Percentiles rank a stretch among this genome's conserved stretches.
Conservation (phyloP, 2,113 vertebrate species). For the Oryzias javanicus region DNA sequence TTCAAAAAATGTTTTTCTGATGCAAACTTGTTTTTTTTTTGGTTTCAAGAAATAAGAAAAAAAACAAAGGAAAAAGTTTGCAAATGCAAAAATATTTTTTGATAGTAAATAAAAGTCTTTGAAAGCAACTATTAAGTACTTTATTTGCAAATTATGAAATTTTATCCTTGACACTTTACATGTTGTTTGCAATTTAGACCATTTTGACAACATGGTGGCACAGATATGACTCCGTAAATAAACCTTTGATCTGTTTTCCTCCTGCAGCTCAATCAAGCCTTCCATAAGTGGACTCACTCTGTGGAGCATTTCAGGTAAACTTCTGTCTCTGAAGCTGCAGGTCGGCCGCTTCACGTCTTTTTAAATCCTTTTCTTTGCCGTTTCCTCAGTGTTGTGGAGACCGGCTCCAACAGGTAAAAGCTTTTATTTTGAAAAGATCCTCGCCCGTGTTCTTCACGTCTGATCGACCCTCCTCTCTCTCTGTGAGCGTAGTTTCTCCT, state of each 20-base stretch:
- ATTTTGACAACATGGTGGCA: background rate
- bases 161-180: no score
- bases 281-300: slow-evolving; percentile 85
- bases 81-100: no score
- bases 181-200: no score
- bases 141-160: no score
- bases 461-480: no score
- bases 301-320: slow-evolving; percentile 86
- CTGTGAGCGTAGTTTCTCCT: slow-evolving; percentile 67
- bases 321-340: background rate
- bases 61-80: no score
- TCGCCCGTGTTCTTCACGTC: no score
- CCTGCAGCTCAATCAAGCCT: slow-evolving; percentile 88
- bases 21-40: no score
- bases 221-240: background rate
- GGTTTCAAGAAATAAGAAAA: no score
- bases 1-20: no score
- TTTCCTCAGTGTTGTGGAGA: background rate
- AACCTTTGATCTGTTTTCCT: slow-evolving; percentile 30
- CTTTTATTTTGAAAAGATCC: background rate
- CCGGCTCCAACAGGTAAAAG: background rate
- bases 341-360: background rate
- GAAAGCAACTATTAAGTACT: no score
- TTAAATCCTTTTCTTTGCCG: background rate
- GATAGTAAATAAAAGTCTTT: no score